Evolutionary conservation across 2,888 invertebrate species (phyloP), one percentile per base, ranked within the genome.

Genomic region (Urechis unicinctus): DNA sequence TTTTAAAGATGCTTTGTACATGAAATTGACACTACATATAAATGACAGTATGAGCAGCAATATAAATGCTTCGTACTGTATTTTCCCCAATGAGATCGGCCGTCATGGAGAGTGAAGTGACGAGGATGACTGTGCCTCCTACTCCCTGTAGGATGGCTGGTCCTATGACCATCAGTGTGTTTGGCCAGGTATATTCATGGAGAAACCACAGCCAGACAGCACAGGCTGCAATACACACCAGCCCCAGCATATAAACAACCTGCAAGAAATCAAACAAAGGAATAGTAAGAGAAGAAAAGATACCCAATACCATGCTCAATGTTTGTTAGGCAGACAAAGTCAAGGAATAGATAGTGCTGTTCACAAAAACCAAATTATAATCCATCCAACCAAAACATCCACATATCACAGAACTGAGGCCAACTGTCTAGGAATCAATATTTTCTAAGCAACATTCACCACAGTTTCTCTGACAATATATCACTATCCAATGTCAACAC

Each of bases 21-120:
- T n/a, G n/a, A n/a, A n/a, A n/a, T n/a, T n/a, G n/a, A n/a, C n/a
- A 36, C 9, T 36, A 9, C 9, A 36, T 13, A 36, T 36, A 36
- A 17, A 9, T 36, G 36, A 36, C 9, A 13, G 36, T 13, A 17
- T 36, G 17, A 17, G n/a, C 24, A 44, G 22, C 3, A 53, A 17
- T 2, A 24, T 13, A 31, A 6, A 2, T 22, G 26, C 2, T 17
- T 68, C 75, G 67, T 68, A 81, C 81, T 0, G 88, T 87, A 77
- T 91, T 88, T 2, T 85, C 83, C 43, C 90, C 91, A 63, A 94
- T 93, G 66, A 93, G 82, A 77, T 93, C 89, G 0, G 93, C 89
- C 0, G 92, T 92, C 59, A 93, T 83, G 61, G 91, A 88, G 47
- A 95, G 81, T 68, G 92, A 90, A 44, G 91, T 89, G 2, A 95